These are phyloP conservation scores for Alosa alosa DNA, from an alignment of 2,113 vertebrate species.

Conservation along the genomic window DNA sequence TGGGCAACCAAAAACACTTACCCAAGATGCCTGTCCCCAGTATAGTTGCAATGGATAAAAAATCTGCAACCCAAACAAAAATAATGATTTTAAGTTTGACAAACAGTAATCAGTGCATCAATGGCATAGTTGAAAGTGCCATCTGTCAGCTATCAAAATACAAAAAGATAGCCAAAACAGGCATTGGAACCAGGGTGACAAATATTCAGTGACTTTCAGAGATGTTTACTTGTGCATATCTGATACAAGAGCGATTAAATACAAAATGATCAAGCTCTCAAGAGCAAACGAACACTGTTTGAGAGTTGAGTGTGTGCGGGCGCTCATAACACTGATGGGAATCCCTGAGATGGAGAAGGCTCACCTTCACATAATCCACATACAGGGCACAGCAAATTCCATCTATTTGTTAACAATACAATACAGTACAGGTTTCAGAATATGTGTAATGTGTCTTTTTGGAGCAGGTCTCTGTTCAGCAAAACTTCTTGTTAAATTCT, in stretches of 20 bases:
- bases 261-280: too few species aligned
- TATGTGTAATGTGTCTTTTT: neutral
- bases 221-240: neutral
- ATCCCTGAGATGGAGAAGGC: neutral
- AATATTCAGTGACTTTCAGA: neutral
- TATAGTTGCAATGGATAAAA: slow-evolving; percentile 69
- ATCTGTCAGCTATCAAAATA: too few species aligned
- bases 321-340: neutral
- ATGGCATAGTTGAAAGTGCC: slow-evolving; percentile 14
- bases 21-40: slow-evolving; percentile 72
- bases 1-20: slow-evolving; percentile 45
- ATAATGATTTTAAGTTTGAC: neutral
- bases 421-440: neutral
- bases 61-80: slow-evolving; percentile 53
- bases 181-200: neutral
- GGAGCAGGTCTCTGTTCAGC: neutral
- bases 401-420: neutral
- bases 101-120: neutral
- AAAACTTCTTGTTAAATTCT: neutral
- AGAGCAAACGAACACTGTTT: too few species aligned
- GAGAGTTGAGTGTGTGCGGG: too few species aligned
- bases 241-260: neutral
- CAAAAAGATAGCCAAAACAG: slow-evolving; percentile 11
- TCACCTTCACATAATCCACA: too few species aligned
- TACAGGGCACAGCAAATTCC: neutral